Conservation (phyloP, 2,113 vertebrate species). For the Atrichornis clamosus region DNA sequence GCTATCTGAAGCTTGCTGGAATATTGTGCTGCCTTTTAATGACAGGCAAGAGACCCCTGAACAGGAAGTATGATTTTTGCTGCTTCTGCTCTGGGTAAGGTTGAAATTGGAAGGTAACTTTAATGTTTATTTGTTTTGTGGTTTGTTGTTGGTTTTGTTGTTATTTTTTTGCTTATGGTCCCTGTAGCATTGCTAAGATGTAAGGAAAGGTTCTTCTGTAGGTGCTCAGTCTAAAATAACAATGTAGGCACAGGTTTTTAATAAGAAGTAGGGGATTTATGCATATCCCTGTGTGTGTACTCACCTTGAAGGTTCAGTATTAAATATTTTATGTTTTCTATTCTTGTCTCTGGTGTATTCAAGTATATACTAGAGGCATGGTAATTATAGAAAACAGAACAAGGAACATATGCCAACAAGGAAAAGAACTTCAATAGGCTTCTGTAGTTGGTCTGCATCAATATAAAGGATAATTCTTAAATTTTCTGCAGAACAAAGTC, state of each 20-base stretch:
- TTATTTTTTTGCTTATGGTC: background rate
- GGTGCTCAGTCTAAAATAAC: background rate
- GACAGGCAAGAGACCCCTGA: background rate
- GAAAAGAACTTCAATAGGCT: background rate
- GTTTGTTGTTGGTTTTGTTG: background rate
- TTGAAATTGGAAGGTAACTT: background rate
- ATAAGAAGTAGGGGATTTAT: background rate
- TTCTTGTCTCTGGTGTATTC: background rate
- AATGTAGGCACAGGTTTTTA: background rate
- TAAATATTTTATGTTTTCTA: slow-evolving; percentile 19
- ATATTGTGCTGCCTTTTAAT: background rate
- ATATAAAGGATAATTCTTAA: background rate
- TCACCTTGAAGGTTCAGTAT: slow-evolving; percentile 8
- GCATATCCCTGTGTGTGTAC: background rate
- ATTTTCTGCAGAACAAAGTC: background rate
- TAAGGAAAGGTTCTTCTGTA: background rate
- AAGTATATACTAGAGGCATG: background rate
- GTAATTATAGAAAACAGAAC: background rate
- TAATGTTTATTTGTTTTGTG: background rate
- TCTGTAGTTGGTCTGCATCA: background rate
- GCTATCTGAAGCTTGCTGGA: background rate
- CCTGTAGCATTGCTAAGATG: background rate
- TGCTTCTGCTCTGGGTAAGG: background rate
- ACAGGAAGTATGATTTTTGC: background rate
- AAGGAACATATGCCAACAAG: background rate